These are phyloP conservation scores for Dione juno DNA, from an alignment of 2,888 invertebrate species.

Conservation along the genomic window DNA sequence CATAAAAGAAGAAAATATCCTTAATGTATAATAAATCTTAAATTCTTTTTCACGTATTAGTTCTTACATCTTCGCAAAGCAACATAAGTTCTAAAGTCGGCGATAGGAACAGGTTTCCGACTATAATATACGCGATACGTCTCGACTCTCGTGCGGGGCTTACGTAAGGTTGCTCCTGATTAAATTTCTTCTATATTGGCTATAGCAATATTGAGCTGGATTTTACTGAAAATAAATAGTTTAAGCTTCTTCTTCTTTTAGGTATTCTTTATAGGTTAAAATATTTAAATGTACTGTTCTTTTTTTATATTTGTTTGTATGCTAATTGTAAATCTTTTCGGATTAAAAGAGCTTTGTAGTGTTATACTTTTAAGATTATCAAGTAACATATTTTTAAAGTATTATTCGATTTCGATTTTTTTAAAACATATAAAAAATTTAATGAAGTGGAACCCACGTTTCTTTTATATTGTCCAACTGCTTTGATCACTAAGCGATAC, in stretches of 20 bases:
- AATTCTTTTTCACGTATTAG: neutral
- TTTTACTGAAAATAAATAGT: neutral
- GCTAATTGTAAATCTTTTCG: too few species aligned
- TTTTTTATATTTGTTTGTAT: neutral
- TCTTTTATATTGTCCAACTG: too few species aligned
- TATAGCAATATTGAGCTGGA: neutral
- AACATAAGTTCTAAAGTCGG: constrained; percentile 37
- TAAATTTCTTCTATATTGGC: constrained; percentile 14
- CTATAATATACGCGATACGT: constrained; percentile 37
- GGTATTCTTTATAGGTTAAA: too few species aligned
- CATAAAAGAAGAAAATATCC: too few species aligned
- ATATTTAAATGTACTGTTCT: too few species aligned
- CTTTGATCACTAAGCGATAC: too few species aligned
- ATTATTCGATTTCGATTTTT: too few species aligned
- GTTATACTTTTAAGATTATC: too few species aligned
- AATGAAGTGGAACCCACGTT: too few species aligned
- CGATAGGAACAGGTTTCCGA: constrained; percentile 35
- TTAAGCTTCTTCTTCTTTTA: neutral
- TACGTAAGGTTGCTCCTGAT: constrained; percentile 18
- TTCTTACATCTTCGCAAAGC: constrained; percentile 27
- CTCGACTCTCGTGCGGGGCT: constrained; percentile 19
- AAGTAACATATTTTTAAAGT: too few species aligned
- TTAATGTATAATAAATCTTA: neutral
- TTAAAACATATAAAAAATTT: too few species aligned
- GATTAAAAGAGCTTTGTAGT: too few species aligned